Conservation (phyloP, 2,113 vertebrate species). For the Scytalopus superciliaris region DNA sequence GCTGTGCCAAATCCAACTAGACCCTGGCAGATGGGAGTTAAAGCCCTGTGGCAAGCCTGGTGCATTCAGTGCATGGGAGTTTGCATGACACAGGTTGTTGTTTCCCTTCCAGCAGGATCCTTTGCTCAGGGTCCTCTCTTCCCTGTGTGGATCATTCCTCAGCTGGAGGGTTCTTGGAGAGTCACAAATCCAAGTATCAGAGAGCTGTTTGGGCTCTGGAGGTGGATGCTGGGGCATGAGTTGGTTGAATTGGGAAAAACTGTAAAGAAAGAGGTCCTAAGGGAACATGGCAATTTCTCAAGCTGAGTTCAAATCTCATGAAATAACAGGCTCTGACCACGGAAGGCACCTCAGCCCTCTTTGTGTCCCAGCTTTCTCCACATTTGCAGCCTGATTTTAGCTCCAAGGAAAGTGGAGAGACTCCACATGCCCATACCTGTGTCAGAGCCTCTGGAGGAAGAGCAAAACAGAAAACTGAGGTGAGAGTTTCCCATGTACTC, state of each 20-base stretch:
- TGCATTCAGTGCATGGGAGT: fast-evolving
- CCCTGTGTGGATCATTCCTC: neutral
- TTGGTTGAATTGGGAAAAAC: neutral
- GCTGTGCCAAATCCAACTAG: neutral
- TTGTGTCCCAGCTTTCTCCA: neutral
- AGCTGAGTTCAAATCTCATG: neutral
- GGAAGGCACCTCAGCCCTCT: fast-evolving
- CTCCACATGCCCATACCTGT: neutral
- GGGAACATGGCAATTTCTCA: fast-evolving
- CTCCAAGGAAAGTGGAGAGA: neutral
- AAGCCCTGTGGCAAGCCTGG: neutral
- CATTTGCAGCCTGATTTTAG: neutral
- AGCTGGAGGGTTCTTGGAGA: neutral
- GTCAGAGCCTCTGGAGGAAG: neutral
- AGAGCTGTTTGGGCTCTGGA: neutral
- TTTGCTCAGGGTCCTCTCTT: neutral
- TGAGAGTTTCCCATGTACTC: neutral
- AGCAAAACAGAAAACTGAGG: neutral
- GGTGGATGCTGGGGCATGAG: neutral
- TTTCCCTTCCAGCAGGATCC: neutral
- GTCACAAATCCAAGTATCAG: neutral
- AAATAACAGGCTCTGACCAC: neutral
- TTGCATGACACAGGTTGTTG: fast-evolving
- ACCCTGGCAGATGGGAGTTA: neutral
- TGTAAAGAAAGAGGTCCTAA: neutral